Base-by-base conservation (phyloP, 1,140 invertebrate species). In the Antheraea pernyi region DNA sequence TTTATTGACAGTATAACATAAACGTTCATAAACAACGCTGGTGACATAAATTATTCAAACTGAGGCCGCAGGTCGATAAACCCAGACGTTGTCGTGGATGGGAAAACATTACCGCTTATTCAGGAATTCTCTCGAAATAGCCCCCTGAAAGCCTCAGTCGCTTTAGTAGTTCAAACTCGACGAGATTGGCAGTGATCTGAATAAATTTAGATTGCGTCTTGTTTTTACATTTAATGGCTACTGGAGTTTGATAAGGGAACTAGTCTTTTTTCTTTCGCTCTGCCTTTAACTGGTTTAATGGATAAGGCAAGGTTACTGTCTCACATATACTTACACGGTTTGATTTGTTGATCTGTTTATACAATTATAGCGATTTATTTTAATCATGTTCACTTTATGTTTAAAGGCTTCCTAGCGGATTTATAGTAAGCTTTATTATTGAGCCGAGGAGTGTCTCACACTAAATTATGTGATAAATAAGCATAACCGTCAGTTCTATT, bases 21-120 rank as follows among this genome's bases (percentile, higher is more conserved):
- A 78, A 72, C 71, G 62, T 63, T 59, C 53, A 62, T 72, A 73
- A 65, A 61, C 62, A 72, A 76, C 73, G 67, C 71, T 69, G 72
- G 60, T 75, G 69, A 68, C 68, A 80, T 82, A 83, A 81, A 86
- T 82, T 77, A 86, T 84, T 86, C 84, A 84, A 77, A 64, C 66
- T 64, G 63, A 65, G 46, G 59, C 37, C 73, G 60, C 66, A 65
- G 79, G 77, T 84, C 82, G 79, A 86, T 84, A 84, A 80, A 80
- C 77, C 68, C 67, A 74, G 60, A 74, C 71, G 67, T 30, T 53
- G 66, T 73, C 74, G 72, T 73, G 72, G 75, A 76, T 79, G 67
- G 65, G 72, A 67, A 81, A 81, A 75, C 75, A 74, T 73, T 81
- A 75, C 76, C 48, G 73, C 65, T 76, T 79, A 79, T 80, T 81